phyloP scores from a whole-genome alignment of 2,797 vertebrate species.

The Lithobates sylvaticus region DNA sequence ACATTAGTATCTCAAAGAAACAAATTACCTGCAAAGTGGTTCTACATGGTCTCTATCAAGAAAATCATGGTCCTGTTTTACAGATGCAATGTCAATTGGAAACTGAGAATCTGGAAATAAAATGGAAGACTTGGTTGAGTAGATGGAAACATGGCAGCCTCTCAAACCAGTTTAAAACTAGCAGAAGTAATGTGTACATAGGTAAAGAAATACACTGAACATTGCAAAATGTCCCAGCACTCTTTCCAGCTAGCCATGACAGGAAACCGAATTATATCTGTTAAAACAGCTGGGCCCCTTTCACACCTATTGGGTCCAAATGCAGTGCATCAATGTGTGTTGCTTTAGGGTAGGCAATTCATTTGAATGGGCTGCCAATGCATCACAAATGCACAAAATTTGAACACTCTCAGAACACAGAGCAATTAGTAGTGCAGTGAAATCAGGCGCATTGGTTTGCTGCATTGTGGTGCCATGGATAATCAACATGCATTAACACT shows the following conservation, averaged over 20 bases:
- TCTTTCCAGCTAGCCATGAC: neutral
- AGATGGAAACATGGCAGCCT: neutral
- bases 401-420: too few relatives aligned
- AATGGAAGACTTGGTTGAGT: slow-evolving; percentile 40
- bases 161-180: neutral
- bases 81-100: slow-evolving; percentile 94
- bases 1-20: neutral
- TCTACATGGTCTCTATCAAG: slow-evolving; percentile 98
- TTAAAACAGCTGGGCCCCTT: too few relatives aligned
- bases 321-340: too few relatives aligned
- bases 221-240: neutral
- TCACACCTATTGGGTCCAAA: too few relatives aligned
- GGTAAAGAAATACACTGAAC: neutral
- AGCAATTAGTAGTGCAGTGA: too few relatives aligned
- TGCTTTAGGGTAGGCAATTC: neutral
- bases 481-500: too few relatives aligned
- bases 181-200: neutral
- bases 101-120: slow-evolving; percentile 89
- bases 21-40: slow-evolving; percentile 88
- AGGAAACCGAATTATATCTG: neutral
- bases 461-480: too few relatives aligned
- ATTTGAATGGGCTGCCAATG: neutral
- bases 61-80: slow-evolving; percentile 98
- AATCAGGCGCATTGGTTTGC: too few relatives aligned
- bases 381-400: too few relatives aligned